phyloP scores from a whole-genome alignment of 2,888 invertebrate genomes.

The Rhamphomyia laevipes region DNA sequence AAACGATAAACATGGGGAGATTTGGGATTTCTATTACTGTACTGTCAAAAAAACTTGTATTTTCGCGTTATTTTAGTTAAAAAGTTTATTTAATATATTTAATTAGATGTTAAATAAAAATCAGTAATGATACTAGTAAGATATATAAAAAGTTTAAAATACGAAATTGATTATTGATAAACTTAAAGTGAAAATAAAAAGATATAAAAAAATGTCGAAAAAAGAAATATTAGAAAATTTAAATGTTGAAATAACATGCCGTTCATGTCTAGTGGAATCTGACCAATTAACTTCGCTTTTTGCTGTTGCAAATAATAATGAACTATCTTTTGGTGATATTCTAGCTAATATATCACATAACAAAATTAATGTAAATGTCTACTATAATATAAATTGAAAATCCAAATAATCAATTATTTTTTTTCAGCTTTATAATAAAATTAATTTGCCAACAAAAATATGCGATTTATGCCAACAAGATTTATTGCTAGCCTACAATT shows the following conservation, averaged over 20 bases:
- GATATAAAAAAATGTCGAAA: neutral
- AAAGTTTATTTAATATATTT: too few relatives aligned
- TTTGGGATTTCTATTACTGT: too few relatives aligned
- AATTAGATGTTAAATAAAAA: too few relatives aligned
- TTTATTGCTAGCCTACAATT: neutral
- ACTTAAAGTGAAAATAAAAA: too few relatives aligned
- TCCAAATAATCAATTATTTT: neutral
- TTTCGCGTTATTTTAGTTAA: too few relatives aligned
- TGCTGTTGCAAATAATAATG: neutral
- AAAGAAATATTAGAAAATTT: neutral
- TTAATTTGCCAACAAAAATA: constrained; percentile 1
- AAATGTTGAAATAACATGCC: constrained; percentile 1
- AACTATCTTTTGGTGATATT: neutral
- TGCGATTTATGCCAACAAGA: neutral
- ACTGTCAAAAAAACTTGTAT: too few relatives aligned
- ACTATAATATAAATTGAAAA: neutral
- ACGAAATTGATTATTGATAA: too few relatives aligned
- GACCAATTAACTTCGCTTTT: neutral
- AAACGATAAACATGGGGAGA: too few relatives aligned
- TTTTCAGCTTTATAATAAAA: neutral
- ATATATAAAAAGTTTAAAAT: too few relatives aligned
- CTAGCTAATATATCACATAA: neutral
- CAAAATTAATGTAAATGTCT: neutral
- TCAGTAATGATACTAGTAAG: too few relatives aligned
- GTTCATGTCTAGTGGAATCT: neutral